phyloP scores from a whole-genome alignment of 2,888 invertebrate genomes.

The Gasteruption jaculator region DNA sequence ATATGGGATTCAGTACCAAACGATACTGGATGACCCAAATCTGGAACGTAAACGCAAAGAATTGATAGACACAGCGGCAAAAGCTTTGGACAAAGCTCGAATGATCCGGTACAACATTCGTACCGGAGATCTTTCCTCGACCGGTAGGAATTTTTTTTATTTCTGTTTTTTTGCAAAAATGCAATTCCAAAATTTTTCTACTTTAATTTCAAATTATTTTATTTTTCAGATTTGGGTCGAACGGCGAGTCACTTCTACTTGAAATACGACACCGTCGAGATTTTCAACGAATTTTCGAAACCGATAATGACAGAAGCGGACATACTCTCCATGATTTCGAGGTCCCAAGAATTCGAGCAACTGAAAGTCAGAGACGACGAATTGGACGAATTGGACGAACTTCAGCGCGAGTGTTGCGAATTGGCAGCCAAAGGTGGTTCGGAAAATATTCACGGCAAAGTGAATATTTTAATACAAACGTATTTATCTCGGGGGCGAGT shows the following conservation, averaged over 20 bases:
- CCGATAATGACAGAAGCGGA: slow-evolving; percentile 82
- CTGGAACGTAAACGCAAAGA: slow-evolving; percentile 74
- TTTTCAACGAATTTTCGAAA: slow-evolving; percentile 79
- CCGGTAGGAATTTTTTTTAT: slow-evolving; percentile 50
- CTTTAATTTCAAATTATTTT: background rate
- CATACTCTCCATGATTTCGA: slow-evolving; percentile 85
- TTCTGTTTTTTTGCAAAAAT: slow-evolving; percentile 7
- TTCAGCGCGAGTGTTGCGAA: slow-evolving; percentile 71
- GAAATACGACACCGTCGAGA: slow-evolving; percentile 90
- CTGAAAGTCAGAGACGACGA: slow-evolving; percentile 96
- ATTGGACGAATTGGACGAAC: slow-evolving; percentile 78
- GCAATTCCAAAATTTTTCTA: slow-evolving; percentile 4
- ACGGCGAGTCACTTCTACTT: slow-evolving; percentile 98
- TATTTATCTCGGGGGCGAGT: slow-evolving; percentile 79
- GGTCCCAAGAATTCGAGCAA: slow-evolving; percentile 93
- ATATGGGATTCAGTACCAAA: slow-evolving; percentile 65
- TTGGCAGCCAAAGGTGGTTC: slow-evolving; percentile 75
- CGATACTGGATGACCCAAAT: slow-evolving; percentile 71
- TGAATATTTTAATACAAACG: slow-evolving; percentile 89
- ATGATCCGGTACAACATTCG: slow-evolving; percentile 90
- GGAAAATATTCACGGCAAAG: slow-evolving; percentile 91
- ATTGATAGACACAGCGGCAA: slow-evolving; percentile 75
- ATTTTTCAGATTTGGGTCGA: slow-evolving; percentile 79
- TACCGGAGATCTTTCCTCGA: slow-evolving; percentile 75
- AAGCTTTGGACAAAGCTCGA: slow-evolving; percentile 81